Evolutionary conservation across 2,888 invertebrate genomes (phyloP), one percentile per base, ranked within the genome.

Genomic region (Spicauda simplicius): DNA sequence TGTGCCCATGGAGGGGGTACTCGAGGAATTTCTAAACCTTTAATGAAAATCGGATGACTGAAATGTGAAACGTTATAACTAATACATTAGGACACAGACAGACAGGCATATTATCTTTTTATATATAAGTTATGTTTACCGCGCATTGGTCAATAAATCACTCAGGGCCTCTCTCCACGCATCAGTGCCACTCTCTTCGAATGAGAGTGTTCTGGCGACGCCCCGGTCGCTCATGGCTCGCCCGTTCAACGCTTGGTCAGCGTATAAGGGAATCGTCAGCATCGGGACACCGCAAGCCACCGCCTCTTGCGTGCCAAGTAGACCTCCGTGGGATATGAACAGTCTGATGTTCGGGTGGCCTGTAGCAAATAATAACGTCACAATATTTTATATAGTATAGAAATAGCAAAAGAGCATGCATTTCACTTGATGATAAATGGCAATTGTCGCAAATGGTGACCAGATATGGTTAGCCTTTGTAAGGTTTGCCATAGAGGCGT

Each of bases 281-380:
- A 94, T 91, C 0, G 94, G 94, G 6, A 93, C 93, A 0, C 91
- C 94, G 72, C 94, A 94, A 33, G 93, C 93, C 20, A 94, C 93
- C 0, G 94, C 93, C 77, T 95, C 95, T 77, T 94, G 94, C 0
- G 94, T 93, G 54, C 95, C 94, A 68, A 95, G 90, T 52, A 95
- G 85, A 6, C 95, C 95, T 6, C 95, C 95, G 81, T 95, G 95
- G 0, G 95, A 94, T 78, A 95, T 94, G 77, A 95, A 95, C 64
- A 94, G 77, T 72, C 88, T 91, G 0, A 94, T 90, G 71, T 94
- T 94, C 2, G 90, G 91, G 72, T 95, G 94, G 80, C 93, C 93
- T 93, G 80, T 33, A 61, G 70, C 73, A 14, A 69, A 55, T n/a
- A 33, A 33, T 33, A 33, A 33, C 25, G 25, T 25, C 25, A 33